A percentile compares a stretch with the other conserved stretches of the same genome.
Conservation (phyloP, 2,113 vertebrate genomes). For the Lamprotornis superbus region DNA sequence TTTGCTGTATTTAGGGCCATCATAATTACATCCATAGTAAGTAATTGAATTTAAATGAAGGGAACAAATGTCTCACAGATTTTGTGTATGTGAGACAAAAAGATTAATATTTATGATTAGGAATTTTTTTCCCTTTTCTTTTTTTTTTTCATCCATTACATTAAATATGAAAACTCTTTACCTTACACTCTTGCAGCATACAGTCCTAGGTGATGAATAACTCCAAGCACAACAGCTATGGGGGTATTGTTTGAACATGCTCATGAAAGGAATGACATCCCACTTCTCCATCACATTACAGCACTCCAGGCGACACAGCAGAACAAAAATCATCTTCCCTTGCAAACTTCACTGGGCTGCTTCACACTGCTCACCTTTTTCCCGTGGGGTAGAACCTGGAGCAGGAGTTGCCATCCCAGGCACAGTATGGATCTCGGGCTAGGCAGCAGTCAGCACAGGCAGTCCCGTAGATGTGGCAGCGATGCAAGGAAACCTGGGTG, state of each 20-base stretch:
- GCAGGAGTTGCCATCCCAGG: constrained; percentile 96
- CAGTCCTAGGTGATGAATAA: neutral
- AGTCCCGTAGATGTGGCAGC: constrained; percentile 90
- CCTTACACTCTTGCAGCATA: neutral
- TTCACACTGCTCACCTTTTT: constrained; percentile 81
- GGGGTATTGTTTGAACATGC: neutral
- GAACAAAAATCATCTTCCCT: neutral
- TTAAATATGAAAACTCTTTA: constrained; percentile 2
- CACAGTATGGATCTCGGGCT: constrained; percentile 94
- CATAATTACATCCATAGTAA: neutral
- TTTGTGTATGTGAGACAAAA: neutral
- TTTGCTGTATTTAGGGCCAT: neutral
- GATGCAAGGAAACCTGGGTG: constrained; percentile 92
- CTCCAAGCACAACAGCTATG: neutral
- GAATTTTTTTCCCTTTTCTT: rapidly evolving
- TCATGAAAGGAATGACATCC: neutral
- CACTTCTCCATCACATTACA: neutral
- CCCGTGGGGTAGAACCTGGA: constrained; percentile 94
- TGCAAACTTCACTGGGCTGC: neutral
- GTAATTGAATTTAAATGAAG: constrained; percentile 23
- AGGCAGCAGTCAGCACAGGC: constrained; percentile 98
- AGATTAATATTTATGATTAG: constrained; percentile 23
- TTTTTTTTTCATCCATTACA: neutral
- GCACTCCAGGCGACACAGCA: neutral
- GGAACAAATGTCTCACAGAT: neutral